phyloP scores from a whole-genome alignment of 2,113 vertebrate genomes.

The Strix uralensis region DNA sequence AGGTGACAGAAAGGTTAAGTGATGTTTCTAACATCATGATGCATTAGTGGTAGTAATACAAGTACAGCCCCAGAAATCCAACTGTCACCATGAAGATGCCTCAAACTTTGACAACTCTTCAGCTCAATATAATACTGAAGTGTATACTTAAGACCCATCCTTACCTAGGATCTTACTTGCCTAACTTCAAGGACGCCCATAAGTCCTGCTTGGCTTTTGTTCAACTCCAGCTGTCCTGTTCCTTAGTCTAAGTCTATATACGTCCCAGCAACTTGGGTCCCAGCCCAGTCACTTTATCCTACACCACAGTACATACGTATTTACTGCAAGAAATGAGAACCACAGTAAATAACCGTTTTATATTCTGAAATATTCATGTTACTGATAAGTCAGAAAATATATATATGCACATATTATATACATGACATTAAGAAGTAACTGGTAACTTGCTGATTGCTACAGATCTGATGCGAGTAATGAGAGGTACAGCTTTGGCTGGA shows the following conservation, averaged over 20 bases:
- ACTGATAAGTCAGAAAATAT: background rate
- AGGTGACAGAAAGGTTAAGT: background rate
- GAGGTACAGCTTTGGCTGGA: background rate
- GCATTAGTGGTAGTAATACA: background rate
- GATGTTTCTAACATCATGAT: background rate
- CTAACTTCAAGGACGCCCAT: background rate
- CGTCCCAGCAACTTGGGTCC: background rate
- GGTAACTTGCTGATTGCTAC: background rate
- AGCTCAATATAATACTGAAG: background rate
- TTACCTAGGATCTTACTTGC: background rate
- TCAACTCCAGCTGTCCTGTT: background rate
- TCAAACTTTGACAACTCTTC: background rate
- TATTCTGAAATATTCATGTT: background rate
- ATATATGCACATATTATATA: rapidly evolving
- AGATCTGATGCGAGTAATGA: background rate
- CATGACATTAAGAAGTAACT: background rate
- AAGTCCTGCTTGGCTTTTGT: background rate
- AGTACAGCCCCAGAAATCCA: background rate
- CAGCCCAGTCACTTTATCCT: background rate
- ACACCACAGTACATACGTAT: background rate
- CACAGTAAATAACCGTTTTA: background rate
- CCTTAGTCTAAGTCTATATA: background rate
- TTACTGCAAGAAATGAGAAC: background rate
- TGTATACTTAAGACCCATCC: background rate
- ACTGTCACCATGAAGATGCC: background rate